Evolutionary conservation across 1,140 invertebrate species (phyloP).

Genomic region (Nomia melanderi): DNA sequence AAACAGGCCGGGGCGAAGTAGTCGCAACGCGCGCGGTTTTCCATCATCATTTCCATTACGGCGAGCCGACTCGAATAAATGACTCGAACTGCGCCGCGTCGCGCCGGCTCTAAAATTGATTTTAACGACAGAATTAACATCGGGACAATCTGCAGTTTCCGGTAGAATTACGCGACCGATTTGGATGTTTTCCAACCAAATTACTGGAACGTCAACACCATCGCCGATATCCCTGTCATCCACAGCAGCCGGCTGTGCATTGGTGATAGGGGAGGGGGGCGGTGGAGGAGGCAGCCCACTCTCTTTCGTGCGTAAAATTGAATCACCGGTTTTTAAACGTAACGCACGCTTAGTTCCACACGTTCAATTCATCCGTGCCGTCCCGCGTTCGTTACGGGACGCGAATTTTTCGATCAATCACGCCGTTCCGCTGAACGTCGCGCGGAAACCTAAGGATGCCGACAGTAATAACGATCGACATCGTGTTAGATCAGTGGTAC

Average conservation of each 20-base stretch:
- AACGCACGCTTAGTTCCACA: conserved; percentile 49
- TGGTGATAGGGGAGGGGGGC: too few relatives aligned
- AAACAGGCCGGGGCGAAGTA: neutral
- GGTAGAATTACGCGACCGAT: conserved; percentile 52
- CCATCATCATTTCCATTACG: neutral
- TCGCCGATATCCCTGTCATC: conserved; percentile 61
- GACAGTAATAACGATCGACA: too few relatives aligned
- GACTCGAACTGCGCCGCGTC: neutral
- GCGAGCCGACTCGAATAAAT: conserved; percentile 5
- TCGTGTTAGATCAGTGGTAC: too few relatives aligned
- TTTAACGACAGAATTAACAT: conserved; percentile 44
- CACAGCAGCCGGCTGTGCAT: conserved; percentile 56
- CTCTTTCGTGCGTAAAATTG: conserved; percentile 66
- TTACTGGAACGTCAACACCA: conserved; percentile 67
- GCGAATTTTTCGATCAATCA: conserved; percentile 22
- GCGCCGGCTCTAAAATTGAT: conserved; percentile 30
- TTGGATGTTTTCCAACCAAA: conserved; percentile 64
- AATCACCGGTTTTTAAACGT: conserved; percentile 65
- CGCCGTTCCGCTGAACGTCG: neutral
- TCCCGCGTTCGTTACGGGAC: conserved; percentile 46
- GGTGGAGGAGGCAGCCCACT: conserved; percentile 56
- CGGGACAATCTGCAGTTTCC: conserved; percentile 46
- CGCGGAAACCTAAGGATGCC: neutral
- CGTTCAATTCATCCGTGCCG: conserved; percentile 38
- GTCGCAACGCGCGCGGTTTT: neutral